These are phyloP conservation scores for Hemiscyllium ocellatum DNA, from an alignment of 2,113 vertebrate species.

Conservation along the genomic window DNA sequence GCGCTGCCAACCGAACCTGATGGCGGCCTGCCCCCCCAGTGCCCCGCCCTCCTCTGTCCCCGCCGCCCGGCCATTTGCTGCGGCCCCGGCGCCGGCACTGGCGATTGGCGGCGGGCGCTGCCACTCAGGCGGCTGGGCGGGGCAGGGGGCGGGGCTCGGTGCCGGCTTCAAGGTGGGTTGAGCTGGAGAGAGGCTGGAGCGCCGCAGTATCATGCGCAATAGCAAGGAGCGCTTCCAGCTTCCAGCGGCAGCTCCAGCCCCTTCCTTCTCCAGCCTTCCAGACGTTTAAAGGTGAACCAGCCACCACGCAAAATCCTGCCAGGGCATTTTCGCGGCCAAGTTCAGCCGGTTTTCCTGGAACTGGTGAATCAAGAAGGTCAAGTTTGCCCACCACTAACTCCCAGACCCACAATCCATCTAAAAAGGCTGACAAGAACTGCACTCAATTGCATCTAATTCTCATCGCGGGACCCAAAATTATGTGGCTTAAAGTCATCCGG, in stretches of 20 bases:
- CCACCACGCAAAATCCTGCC: not conserved
- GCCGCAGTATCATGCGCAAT: conserved; percentile 98
- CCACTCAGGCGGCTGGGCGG: conserved; percentile 43
- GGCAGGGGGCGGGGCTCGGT: conserved; percentile 53
- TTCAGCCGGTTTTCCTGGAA: not conserved
- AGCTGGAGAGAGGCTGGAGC: conserved; percentile 73
- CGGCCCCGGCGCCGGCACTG: conserved; percentile 45
- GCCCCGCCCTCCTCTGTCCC: conserved; percentile 52
- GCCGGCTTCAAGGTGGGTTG: conserved; percentile 89
- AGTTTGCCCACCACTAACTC: not conserved
- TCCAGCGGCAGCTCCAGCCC: conserved; percentile 39
- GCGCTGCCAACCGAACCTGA: not conserved
- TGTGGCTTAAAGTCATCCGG: not conserved
- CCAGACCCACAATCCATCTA: not conserved
- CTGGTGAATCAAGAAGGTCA: not conserved
- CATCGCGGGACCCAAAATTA: no score
- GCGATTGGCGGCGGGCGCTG: conserved; percentile 61
- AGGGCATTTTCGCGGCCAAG: not conserved
- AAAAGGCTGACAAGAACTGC: not conserved
- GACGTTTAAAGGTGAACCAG: conserved; percentile 41
- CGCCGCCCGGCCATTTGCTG: conserved; percentile 49
- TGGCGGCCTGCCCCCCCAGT: not conserved
- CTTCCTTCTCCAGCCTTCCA: conserved; percentile 40
- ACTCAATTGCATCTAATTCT: not conserved
- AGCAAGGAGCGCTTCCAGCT: conserved; percentile 52